Evolutionary conservation across 1,140 invertebrate species (phyloP).

Genomic region (Hestina assimilis): DNA sequence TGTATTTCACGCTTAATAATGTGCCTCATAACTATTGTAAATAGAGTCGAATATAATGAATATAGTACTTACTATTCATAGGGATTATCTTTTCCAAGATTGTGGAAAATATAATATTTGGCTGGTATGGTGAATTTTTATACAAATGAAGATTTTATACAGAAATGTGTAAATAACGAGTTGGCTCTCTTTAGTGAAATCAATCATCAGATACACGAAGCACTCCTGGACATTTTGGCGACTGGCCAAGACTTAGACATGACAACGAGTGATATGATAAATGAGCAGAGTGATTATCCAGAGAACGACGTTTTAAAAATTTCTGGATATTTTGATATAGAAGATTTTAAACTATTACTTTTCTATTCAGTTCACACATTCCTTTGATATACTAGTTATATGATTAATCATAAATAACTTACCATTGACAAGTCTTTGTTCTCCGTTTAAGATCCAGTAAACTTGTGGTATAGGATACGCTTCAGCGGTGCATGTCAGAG

Average conservation of each 20-base stretch:
- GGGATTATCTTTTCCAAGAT: not conserved
- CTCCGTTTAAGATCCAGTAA: conserved; percentile 61
- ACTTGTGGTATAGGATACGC: conserved; percentile 82
- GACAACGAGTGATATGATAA: conserved; percentile 21
- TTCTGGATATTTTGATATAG: conserved; percentile 4
- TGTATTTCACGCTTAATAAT: conserved; percentile 2
- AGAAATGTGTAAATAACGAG: conserved; percentile 27
- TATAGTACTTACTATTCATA: not conserved
- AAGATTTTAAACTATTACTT: not conserved
- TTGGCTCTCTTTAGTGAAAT: conserved; percentile 24
- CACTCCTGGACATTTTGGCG: conserved; percentile 18
- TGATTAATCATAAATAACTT: conserved; percentile 13
- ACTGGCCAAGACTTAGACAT: conserved; percentile 24
- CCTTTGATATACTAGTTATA: not conserved
- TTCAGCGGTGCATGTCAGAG: conserved; percentile 89
- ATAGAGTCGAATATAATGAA: not conserved
- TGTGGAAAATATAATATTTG: not conserved
- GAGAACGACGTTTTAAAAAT: conserved; percentile 18
- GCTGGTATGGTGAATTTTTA: conserved; percentile 7
- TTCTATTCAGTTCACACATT: not conserved
- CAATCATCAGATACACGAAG: conserved; percentile 25
- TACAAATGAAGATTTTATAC: conserved; percentile 26
- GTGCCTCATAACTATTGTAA: not conserved
- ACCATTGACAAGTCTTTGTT: conserved; percentile 59
- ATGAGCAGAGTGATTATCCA: conserved; percentile 9